Evolutionary conservation across 2,797 vertebrate genomes (phyloP).

Genomic region (Heterohyrax brucei): DNA sequence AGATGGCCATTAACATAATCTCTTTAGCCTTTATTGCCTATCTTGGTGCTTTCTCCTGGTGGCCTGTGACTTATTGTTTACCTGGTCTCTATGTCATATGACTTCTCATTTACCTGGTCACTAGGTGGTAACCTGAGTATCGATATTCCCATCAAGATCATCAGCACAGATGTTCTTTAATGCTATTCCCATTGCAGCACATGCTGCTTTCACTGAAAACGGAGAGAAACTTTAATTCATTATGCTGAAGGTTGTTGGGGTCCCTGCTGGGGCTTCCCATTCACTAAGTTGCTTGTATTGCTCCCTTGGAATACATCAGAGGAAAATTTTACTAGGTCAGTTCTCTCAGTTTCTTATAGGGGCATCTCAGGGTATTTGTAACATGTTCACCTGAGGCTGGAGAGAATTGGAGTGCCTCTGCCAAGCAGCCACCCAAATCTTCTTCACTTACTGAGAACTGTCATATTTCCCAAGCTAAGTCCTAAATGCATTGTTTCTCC

Average conservation of each 20-base stretch:
- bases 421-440: slow-evolving; percentile 43
- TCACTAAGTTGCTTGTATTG: not conserved
- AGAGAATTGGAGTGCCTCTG: slow-evolving; percentile 23
- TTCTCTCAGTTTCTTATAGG: not conserved
- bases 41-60: not conserved
- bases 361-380: not conserved
- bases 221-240: not conserved
- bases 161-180: not conserved
- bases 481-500: slow-evolving; percentile 37
- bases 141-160: not conserved
- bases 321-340: not conserved
- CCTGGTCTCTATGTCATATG: not conserved
- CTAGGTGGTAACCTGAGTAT: not conserved
- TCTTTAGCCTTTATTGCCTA: not conserved
- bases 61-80: not conserved
- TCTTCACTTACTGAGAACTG: slow-evolving; percentile 26
- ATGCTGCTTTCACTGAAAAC: not conserved
- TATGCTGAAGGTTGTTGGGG: not conserved
- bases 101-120: not conserved
- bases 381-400: slow-evolving; percentile 28
- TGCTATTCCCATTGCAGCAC: not conserved
- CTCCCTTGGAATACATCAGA: not conserved
- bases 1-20: not conserved
- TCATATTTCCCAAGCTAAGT: not conserved
- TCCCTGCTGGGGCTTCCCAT: not conserved